Conservation (phyloP, 2,888 invertebrate species). For the Tinea pellionella region DNA sequence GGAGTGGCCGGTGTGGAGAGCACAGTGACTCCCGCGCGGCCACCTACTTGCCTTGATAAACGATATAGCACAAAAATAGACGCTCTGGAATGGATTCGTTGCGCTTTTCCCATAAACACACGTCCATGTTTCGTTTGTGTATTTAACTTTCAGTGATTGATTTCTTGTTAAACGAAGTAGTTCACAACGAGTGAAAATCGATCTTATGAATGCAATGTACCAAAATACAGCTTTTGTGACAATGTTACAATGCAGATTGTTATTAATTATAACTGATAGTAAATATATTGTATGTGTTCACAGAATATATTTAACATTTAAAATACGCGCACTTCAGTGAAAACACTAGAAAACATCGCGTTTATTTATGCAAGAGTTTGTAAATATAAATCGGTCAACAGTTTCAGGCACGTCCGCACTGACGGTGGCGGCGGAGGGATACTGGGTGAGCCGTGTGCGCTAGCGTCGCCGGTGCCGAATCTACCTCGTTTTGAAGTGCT, state of each 20-base stretch:
- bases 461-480: constrained; percentile 55
- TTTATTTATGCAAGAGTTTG: not conserved
- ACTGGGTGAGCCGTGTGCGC: constrained; percentile 36
- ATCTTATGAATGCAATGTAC: not conserved
- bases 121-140: constrained; percentile 40
- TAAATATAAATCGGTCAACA: not conserved
- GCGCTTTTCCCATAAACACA: constrained; percentile 52
- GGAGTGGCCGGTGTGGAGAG: constrained; percentile 50
- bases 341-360: not conserved
- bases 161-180: constrained; percentile 1
- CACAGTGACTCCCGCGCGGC: constrained; percentile 26
- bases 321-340: not conserved
- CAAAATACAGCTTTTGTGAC: not conserved
- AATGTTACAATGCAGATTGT: not conserved
- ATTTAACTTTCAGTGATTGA: constrained; percentile 34
- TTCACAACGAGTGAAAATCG: not conserved
- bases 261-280: not conserved
- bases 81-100: constrained; percentile 42
- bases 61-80: constrained; percentile 64
- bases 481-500: constrained; percentile 59
- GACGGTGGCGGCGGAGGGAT: not conserved
- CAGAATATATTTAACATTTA: not conserved
- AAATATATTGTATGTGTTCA: not conserved
- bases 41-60: constrained; percentile 44
- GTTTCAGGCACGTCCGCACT: constrained; percentile 4